Evolutionary conservation across 2,113 vertebrate genomes (phyloP), one percentile per base, ranked within the genome.

Genomic region (Pristiophorus japonicus): DNA sequence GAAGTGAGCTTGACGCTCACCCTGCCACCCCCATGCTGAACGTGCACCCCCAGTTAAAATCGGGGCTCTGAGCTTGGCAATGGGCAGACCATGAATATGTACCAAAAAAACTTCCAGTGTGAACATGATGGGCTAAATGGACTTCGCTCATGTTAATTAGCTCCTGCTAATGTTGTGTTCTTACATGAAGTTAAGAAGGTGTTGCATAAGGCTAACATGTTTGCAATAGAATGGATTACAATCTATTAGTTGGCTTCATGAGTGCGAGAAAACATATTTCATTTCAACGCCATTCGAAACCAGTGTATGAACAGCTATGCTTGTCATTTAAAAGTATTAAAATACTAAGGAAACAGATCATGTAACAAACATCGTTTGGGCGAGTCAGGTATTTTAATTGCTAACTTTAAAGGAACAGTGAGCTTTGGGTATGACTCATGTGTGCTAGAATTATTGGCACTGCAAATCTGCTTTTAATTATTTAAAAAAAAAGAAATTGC

Each of bases 381-480:
- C 24, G 65, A 73, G 87, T 90, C 27, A 59, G 66, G 42, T 38
- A 92, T 92, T 92, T 65, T 92, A 92, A 92, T 92, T 92, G 34
- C 55, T 92, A 38, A 92, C 34, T 63, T 63, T 63, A 92, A 91
- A 92, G 55, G n/a, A n/a, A 45, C 30, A 20, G n/a, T 92, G n/a
- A 65, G 14, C 59, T 63, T 62, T 38, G 59, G 62, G 12, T 11
- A 92, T 92, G 88, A 92, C 88, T 92, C 88, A 92, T 92, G 34
- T 38, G 88, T 63, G 18, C 88, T 38, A 65, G 88, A 92, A 92
- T 92, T 92, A 92, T 59, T 38, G 42, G n/a, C 59, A 38, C 34
- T 38, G 88, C 88, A 92, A 38, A 92, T 22, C 88, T 22, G 65
- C 88, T 42, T 92, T 92, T 92, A 34, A 38, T 63, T 22, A 65